phyloP scores from a whole-genome alignment of 2,888 invertebrate species.

The Nomada flava region DNA sequence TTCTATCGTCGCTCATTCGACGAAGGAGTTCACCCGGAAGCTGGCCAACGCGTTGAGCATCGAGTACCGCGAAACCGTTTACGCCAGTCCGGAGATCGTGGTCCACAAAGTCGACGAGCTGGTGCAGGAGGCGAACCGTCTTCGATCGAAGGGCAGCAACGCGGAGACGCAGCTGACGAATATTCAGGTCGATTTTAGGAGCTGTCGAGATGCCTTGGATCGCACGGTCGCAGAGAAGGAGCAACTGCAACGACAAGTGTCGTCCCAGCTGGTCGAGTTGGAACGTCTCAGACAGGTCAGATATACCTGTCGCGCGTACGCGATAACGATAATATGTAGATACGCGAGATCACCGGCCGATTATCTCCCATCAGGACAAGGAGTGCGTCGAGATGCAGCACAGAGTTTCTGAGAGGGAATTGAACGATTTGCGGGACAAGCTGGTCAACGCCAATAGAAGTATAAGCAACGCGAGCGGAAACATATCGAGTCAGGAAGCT shows the following conservation, averaged over 20 bases:
- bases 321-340: too few relatives aligned
- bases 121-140: constrained; percentile 89
- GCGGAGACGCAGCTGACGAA: constrained; percentile 85
- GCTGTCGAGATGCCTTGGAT: constrained; percentile 88
- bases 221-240: constrained; percentile 89
- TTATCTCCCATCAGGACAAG: constrained; percentile 85
- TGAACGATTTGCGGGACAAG: constrained; percentile 89
- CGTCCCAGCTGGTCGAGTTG: constrained; percentile 89
- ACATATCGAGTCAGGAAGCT: constrained; percentile 89
- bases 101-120: constrained; percentile 92
- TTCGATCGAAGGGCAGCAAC: constrained; percentile 86
- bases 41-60: constrained; percentile 90
- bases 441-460: constrained; percentile 88
- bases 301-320: too few relatives aligned
- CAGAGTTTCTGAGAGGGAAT: constrained; percentile 90
- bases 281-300: constrained; percentile 88
- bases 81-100: constrained; percentile 88
- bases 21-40: constrained; percentile 89
- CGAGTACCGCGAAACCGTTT: constrained; percentile 89
- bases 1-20: constrained; percentile 69
- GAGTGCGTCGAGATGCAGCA: constrained; percentile 90
- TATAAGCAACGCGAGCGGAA: constrained; percentile 88
- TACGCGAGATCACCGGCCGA: too few relatives aligned
- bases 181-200: constrained; percentile 88
- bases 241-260: constrained; percentile 90